These are phyloP conservation scores for Cynopterus brachyotis DNA, from an alignment of 2,113 vertebrate species.

Conservation along the genomic window DNA sequence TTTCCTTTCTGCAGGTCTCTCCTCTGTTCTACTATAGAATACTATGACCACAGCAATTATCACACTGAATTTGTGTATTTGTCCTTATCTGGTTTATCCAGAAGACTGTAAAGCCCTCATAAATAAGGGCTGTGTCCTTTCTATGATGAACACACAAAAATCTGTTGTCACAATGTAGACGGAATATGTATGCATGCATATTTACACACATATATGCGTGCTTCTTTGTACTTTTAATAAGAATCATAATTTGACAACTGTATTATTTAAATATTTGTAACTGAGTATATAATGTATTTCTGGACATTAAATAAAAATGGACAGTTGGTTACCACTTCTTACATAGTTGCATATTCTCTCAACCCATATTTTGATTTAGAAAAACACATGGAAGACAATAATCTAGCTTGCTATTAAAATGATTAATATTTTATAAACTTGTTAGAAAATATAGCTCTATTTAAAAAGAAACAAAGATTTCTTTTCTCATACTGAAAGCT, in stretches of 20 bases:
- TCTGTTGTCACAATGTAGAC: background rate
- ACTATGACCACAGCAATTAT: background rate
- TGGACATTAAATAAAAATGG: background rate
- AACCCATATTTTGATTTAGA: conserved; percentile 9
- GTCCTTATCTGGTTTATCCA: background rate
- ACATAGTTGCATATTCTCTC: background rate
- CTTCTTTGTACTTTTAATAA: background rate
- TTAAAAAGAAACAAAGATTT: background rate
- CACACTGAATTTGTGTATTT: background rate
- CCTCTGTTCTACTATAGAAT: background rate
- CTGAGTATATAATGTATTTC: background rate
- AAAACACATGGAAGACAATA: conserved; percentile 5
- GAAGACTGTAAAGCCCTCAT: background rate
- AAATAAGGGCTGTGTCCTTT: background rate
- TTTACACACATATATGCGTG: background rate
- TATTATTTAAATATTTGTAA: conserved; percentile 3
- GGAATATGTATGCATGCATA: background rate
- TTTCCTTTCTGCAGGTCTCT: background rate
- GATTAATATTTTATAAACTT: background rate
- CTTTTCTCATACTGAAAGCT: background rate
- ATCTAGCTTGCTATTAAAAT: background rate
- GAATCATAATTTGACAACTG: background rate
- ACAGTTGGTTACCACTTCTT: background rate
- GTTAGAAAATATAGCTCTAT: background rate
- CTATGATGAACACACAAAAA: background rate